phyloP scores from a whole-genome alignment of 2,888 invertebrate genomes.

The Keiferia lycopersicella region DNA sequence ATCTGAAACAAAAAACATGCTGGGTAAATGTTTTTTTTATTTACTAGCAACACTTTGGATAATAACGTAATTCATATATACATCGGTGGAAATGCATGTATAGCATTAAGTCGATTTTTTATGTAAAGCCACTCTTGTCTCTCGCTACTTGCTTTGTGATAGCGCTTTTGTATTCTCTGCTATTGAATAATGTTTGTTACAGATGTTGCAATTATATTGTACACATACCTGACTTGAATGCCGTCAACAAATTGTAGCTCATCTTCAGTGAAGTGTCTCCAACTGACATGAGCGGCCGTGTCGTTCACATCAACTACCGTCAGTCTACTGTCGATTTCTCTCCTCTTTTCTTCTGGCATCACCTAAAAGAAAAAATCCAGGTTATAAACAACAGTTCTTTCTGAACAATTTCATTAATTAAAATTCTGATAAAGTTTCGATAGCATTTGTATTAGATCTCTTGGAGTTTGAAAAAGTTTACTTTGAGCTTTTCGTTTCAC shows the following conservation, averaged over 20 bases:
- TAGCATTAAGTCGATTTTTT: too few relatives aligned
- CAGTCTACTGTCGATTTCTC: conserved; percentile 86
- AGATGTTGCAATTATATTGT: not conserved
- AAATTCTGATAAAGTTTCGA: too few relatives aligned
- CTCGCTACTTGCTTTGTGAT: too few relatives aligned
- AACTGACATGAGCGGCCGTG: conserved; percentile 88
- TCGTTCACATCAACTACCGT: conserved; percentile 88
- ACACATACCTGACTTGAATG: conserved; percentile 84
- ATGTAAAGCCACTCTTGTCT: too few relatives aligned
- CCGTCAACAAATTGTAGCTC: conserved; percentile 93
- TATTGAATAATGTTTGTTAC: not conserved
- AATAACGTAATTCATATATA: too few relatives aligned
- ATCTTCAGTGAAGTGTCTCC: conserved; percentile 90
- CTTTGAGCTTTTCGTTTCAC: too few relatives aligned
- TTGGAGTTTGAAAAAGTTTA: not conserved
- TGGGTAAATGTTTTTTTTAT: conserved; percentile 32
- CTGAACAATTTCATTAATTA: too few relatives aligned
- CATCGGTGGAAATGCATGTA: too few relatives aligned
- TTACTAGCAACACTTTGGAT: too few relatives aligned
- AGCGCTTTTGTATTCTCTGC: too few relatives aligned
- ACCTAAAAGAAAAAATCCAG: conserved; percentile 38
- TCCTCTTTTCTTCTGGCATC: conserved; percentile 68
- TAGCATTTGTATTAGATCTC: too few relatives aligned
- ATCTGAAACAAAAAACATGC: conserved; percentile 74
- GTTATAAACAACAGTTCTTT: not conserved